Base-by-base conservation (phyloP, 92 coral and sea anemone genomes). In the Scolanthus callimorphus region DNA sequence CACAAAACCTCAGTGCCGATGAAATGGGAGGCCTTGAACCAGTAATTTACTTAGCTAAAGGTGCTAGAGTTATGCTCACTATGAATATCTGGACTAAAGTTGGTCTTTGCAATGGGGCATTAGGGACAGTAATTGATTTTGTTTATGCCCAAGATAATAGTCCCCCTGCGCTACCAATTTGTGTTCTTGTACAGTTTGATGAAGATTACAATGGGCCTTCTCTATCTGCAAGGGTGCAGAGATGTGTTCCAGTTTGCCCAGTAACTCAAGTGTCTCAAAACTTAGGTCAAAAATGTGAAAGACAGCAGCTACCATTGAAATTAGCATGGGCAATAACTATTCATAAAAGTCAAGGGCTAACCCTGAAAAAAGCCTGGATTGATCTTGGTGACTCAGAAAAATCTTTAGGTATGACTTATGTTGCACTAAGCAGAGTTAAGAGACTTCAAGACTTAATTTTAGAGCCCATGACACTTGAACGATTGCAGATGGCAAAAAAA, bases 171-270 rank as follows among this genome's bases (percentile, higher is more conserved):
- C 15, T 34, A 15, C 41, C 41, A 6, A 34, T 34, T 34, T n/a
- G n/a, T n/a, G n/a, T n/a, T n/a, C n/a, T n/a, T n/a, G n/a, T n/a
- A n/a, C n/a, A n/a, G n/a, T n/a, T n/a, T n/a, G n/a, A n/a, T n/a
- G n/a, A n/a, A n/a, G n/a, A n/a, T n/a, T n/a, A n/a, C n/a, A n/a
- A n/a, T n/a, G n/a, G n/a, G n/a, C n/a, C n/a, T n/a, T n/a, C n/a
- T n/a, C n/a, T n/a, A n/a, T n/a, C n/a, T 47, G 44, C 55, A 4
- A 59, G 56, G 15, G 53, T 77, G 60, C 78, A 71, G 24, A 77
- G 78, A 55, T 79, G 85, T 59, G 70, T 79, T 63, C 79, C 85
- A 71, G 71, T 78, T 57, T 71, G 54, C 51, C 85, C 85, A 70
- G 60, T 70, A 44, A 70, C 79, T 15, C 73, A 70, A 48, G 29